Percentiles rank a stretch among this genome's conserved stretches.
Conservation (phyloP, 2,113 vertebrate species). For the Thunnus thynnus region DNA sequence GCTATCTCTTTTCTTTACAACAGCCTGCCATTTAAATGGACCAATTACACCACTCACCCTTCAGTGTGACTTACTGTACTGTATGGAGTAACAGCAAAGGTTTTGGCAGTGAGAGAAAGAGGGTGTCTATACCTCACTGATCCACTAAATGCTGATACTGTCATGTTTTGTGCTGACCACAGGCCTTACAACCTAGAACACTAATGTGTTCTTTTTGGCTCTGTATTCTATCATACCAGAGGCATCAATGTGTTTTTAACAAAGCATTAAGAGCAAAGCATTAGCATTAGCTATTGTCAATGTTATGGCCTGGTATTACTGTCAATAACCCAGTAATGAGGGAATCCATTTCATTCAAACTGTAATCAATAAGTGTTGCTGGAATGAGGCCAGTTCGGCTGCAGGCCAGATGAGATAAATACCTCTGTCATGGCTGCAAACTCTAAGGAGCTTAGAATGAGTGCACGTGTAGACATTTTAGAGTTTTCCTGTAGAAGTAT, state of each 20-base stretch:
- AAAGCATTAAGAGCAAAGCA: slow-evolving; percentile 14
- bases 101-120: slow-evolving; percentile 8
- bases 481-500: no score
- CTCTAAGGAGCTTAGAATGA: not conserved
- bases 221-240: not conserved
- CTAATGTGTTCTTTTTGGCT: not conserved
- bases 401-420: slow-evolving; percentile 27
- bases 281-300: slow-evolving; percentile 28
- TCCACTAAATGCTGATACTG: slow-evolving; percentile 14
- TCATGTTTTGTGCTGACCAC: slow-evolving; percentile 20
- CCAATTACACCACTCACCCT: not conserved
- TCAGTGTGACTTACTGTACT: not conserved
- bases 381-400: slow-evolving; percentile 28
- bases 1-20: not conserved
- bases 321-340: slow-evolving; percentile 52
- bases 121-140: not conserved
- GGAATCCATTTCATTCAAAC: slow-evolving; percentile 40
- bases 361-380: slow-evolving; percentile 39
- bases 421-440: not conserved
- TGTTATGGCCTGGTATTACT: slow-evolving; percentile 12
- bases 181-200: slow-evolving; percentile 1
- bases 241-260: slow-evolving; percentile 13
- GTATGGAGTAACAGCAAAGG: not conserved
- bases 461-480: no score
- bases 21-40: not conserved